These are phyloP conservation scores for Ganaspis brasiliensis DNA, from an alignment of 2,888 invertebrate species.

Conservation along the genomic window DNA sequence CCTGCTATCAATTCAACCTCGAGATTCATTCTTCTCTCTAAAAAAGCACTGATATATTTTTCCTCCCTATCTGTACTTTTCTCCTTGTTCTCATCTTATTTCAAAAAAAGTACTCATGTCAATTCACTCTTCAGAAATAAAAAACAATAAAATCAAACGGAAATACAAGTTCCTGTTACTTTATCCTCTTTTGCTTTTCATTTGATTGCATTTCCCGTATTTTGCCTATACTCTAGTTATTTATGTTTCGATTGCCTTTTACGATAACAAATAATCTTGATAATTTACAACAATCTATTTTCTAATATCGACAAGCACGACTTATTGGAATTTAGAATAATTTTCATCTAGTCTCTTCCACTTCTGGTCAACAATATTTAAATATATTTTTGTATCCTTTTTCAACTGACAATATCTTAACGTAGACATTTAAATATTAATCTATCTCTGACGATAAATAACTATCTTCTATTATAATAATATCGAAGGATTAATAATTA, in stretches of 20 bases:
- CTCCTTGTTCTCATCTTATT: neutral
- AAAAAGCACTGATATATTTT: neutral
- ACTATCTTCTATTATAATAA: neutral
- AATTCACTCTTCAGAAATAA: no score
- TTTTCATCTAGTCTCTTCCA: neutral
- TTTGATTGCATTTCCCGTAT: constrained; percentile 1
- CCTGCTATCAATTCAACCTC: constrained; percentile 77
- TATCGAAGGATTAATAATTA: constrained; percentile 49
- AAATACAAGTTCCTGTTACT: neutral
- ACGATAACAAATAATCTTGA: neutral
- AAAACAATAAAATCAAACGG: no score
- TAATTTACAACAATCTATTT: neutral
- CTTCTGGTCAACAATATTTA: constrained; percentile 25
- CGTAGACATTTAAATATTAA: constrained; percentile 6
- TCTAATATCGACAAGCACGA: constrained; percentile 18
- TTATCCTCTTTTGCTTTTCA: neutral
- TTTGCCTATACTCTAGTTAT: no score
- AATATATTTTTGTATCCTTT: neutral
- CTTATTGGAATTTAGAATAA: constrained; percentile 2
- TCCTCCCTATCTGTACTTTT: constrained; percentile 3
- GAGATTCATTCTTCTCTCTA: constrained; percentile 71
- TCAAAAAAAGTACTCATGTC: neutral
- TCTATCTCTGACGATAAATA: constrained; percentile 21
- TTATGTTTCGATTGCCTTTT: neutral
- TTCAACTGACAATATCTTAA: constrained; percentile 25